These are phyloP conservation scores for Stylophora pistillata DNA, from an alignment of 64 coral and sea anemone species.

Conservation along the genomic window DNA sequence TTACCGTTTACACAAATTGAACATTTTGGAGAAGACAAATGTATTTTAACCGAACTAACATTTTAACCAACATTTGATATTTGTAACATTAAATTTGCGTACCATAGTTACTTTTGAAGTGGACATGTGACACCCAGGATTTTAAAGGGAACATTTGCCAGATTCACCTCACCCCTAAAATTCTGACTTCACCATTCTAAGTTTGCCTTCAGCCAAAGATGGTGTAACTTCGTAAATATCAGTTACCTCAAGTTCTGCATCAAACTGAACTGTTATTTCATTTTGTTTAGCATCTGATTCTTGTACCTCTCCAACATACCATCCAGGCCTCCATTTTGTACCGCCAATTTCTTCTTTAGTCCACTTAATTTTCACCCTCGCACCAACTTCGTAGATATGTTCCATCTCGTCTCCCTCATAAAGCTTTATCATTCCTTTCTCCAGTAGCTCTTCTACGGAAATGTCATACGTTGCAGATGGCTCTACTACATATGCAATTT, in stretches of 20 bases:
- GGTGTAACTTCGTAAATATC: conserved; percentile 42
- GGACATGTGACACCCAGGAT: too few relatives aligned
- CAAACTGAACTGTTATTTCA: conserved; percentile 38
- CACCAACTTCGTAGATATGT: conserved; percentile 43
- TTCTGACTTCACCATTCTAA: conserved; percentile 27
- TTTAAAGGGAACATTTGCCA: too few relatives aligned
- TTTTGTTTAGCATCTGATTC: conserved; percentile 15
- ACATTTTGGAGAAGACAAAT: too few relatives aligned
- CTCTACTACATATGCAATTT: conserved; percentile 30
- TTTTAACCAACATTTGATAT: too few relatives aligned
- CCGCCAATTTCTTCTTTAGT: conserved; percentile 33
- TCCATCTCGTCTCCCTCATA: conserved; percentile 12
- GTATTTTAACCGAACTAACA: too few relatives aligned
- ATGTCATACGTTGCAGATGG: conserved; percentile 24
- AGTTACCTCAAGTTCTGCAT: conserved; percentile 8
- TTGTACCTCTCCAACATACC: conserved; percentile 47
- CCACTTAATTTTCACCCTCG: conserved; percentile 12
- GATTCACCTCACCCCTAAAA: too few relatives aligned
- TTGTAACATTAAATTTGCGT: too few relatives aligned
- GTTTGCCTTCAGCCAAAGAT: conserved; percentile 37
- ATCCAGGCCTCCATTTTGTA: conserved; percentile 36
- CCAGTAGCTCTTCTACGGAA: conserved; percentile 4
- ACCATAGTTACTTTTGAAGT: too few relatives aligned
- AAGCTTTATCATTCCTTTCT: neutral
- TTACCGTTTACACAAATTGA: too few relatives aligned